Evolutionary conservation across 2,888 invertebrate genomes (phyloP).

Genomic region (Apodemia hepburni): DNA sequence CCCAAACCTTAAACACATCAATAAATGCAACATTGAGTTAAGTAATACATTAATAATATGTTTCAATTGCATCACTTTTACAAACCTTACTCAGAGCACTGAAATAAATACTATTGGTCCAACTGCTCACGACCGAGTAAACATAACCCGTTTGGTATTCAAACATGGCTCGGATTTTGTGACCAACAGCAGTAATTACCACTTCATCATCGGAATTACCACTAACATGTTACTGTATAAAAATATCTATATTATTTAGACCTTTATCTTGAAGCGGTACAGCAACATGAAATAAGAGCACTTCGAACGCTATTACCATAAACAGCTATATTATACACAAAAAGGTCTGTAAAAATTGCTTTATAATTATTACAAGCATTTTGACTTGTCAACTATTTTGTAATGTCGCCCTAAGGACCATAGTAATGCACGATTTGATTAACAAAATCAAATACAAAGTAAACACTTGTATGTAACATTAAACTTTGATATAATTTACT

Average conservation of each 20-base stretch:
- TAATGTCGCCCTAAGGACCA: conserved; percentile 7
- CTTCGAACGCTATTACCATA: conserved; percentile 32
- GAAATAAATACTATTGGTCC: conserved; percentile 19
- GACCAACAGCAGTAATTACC: conserved; percentile 13
- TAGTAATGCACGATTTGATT: conserved; percentile 19
- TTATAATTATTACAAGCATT: conserved; percentile 20
- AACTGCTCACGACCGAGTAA: conserved; percentile 11
- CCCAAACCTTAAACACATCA: neutral
- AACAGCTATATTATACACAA: conserved; percentile 21
- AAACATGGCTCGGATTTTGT: conserved; percentile 29
- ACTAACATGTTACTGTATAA: conserved; percentile 28
- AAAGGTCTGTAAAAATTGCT: conserved; percentile 16
- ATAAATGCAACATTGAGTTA: neutral
- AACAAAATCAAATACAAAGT: conserved; percentile 19
- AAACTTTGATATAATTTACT: conserved; percentile 26
- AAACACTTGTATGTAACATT: conserved; percentile 21
- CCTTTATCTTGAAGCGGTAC: conserved; percentile 26
- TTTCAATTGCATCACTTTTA: neutral
- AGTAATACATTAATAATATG: conserved; percentile 5
- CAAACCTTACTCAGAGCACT: neutral
- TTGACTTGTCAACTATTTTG: conserved; percentile 16
- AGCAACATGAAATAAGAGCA: conserved; percentile 35
- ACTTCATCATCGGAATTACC: conserved; percentile 13
- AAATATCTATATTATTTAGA: conserved; percentile 30
- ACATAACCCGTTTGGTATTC: conserved; percentile 7